Evolutionary conservation across 1,140 invertebrate species (phyloP).

Genomic region (Harlomillsia oculata): DNA sequence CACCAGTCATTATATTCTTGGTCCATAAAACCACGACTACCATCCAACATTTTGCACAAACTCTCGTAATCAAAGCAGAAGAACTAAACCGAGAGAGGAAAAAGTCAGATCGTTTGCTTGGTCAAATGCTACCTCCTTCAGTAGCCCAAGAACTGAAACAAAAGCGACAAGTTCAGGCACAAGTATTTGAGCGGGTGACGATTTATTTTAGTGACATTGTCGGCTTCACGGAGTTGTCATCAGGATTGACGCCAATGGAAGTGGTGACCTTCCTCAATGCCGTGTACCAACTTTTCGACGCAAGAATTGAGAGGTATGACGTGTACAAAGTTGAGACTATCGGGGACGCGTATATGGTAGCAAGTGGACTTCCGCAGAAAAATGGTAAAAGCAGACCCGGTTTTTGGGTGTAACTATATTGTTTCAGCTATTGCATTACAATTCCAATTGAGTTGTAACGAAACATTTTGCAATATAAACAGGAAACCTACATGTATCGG

Average conservation of each 20-base stretch:
- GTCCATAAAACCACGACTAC: constrained; percentile 73
- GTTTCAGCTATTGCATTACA: constrained; percentile 73
- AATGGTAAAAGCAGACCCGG: constrained; percentile 28
- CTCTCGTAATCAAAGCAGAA: constrained; percentile 65
- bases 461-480: background rate
- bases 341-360: constrained; percentile 80
- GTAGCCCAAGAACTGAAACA: constrained; percentile 66
- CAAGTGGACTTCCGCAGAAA: constrained; percentile 28
- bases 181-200: constrained; percentile 56
- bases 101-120: constrained; percentile 67
- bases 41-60: constrained; percentile 69
- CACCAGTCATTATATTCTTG: constrained; percentile 70
- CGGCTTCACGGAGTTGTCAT: constrained; percentile 76
- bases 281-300: constrained; percentile 74
- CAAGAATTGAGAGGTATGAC: constrained; percentile 71
- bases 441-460: constrained; percentile 58
- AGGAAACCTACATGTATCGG: constrained; percentile 71
- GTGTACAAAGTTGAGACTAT: constrained; percentile 80
- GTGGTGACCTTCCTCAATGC: constrained; percentile 74
- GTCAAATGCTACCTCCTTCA: constrained; percentile 69
- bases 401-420: background rate
- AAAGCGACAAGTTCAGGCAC: constrained; percentile 45
- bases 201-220: constrained; percentile 86
- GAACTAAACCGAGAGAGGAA: constrained; percentile 73
- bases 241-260: constrained; percentile 69